These are phyloP conservation scores for Paramisgurnus dabryanus DNA, from an alignment of 2,113 vertebrate species.

Conservation along the genomic window DNA sequence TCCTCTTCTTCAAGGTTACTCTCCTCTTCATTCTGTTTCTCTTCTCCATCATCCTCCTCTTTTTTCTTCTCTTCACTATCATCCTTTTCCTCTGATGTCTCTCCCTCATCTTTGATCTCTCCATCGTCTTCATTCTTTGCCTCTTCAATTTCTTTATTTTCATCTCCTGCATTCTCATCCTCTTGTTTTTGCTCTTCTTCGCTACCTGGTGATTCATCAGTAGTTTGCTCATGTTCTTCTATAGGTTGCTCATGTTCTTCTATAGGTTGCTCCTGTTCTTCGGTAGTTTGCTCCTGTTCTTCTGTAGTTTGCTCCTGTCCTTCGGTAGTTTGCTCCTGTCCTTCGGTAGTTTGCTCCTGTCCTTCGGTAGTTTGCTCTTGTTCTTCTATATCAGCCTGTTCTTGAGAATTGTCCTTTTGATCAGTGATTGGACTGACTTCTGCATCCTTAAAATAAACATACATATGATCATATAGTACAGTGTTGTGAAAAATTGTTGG, in stretches of 20 bases:
- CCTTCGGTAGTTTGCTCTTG: not conserved
- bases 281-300: conserved; percentile 5
- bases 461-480: not conserved
- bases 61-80: conserved; percentile 52
- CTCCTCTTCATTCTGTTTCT: conserved; percentile 15
- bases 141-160: conserved; percentile 49
- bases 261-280: conserved; percentile 56
- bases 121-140: not conserved
- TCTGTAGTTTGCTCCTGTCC: not conserved
- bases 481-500: too few relatives aligned
- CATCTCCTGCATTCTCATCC: conserved; percentile 47
- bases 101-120: conserved; percentile 57
- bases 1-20: conserved; percentile 18
- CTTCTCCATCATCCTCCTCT: conserved; percentile 33
- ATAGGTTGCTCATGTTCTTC: conserved; percentile 24
- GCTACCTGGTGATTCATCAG: not conserved
- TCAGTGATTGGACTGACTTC: not conserved
- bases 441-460: not conserved
- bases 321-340: not conserved
- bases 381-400: conserved; percentile 13
- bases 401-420: not conserved
- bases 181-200: conserved; percentile 38
- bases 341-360: not conserved
- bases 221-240: conserved; percentile 38
- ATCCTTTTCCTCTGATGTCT: conserved; percentile 26